A percentile compares a stretch with the other conserved stretches of the same genome.
phyloP scores from a whole-genome alignment of 2,113 vertebrate genomes.

The Brienomyrus brachyistius region DNA sequence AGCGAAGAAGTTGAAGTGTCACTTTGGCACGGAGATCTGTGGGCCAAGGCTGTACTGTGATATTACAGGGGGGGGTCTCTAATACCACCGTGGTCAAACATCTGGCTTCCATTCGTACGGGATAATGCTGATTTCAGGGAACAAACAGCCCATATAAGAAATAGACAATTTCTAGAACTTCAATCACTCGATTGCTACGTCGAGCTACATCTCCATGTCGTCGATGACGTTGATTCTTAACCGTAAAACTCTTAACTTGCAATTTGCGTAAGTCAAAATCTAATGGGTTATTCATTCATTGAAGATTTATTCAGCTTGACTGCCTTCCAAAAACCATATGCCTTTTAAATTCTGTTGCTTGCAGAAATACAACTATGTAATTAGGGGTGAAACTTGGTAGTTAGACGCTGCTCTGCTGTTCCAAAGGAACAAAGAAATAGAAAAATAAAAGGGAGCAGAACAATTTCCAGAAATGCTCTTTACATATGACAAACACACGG shows the following conservation, averaged over 20 bases:
- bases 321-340: slow-evolving; percentile 2
- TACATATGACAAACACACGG: neutral
- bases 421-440: neutral
- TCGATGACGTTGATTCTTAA: neutral
- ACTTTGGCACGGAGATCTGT: neutral
- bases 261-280: neutral
- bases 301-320: neutral
- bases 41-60: neutral
- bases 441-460: neutral
- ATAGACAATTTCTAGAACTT: neutral
- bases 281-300: neutral
- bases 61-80: neutral
- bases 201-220: neutral
- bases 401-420: neutral
- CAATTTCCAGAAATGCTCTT: neutral
- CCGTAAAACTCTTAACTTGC: neutral
- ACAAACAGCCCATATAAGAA: neutral
- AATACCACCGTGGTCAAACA: neutral
- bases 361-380: neutral
- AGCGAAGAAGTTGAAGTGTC: neutral
- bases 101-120: slow-evolving; percentile 1
- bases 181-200: neutral
- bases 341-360: neutral
- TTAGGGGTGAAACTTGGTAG: neutral
- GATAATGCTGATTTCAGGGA: neutral